phyloP scores from a whole-genome alignment of 2,888 invertebrate genomes.

The Scaptomyza caliginosa region DNA sequence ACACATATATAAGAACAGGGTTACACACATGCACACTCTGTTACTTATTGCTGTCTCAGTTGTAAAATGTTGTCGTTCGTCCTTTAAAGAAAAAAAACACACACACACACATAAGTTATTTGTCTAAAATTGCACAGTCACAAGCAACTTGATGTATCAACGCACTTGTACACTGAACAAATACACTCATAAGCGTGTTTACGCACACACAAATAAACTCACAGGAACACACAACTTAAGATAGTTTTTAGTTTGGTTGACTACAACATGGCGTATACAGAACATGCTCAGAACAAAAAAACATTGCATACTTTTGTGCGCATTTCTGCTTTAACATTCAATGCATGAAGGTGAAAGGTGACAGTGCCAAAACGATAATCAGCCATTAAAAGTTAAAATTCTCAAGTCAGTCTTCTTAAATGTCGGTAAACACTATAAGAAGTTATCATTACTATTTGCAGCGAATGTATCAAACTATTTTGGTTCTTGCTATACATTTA shows the following conservation, averaged over 20 bases:
- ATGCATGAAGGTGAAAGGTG: background rate
- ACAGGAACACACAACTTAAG: background rate
- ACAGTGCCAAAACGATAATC: background rate
- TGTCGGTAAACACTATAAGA: too few relatives aligned
- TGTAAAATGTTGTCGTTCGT: slow-evolving; percentile 25
- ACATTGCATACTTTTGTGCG: slow-evolving; percentile 18
- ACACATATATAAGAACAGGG: slow-evolving; percentile 21
- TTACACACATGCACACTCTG: slow-evolving; percentile 12
- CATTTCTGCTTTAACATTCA: background rate
- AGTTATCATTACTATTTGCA: too few relatives aligned
- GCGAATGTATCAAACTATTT: too few relatives aligned
- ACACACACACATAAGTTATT: background rate
- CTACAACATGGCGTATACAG: slow-evolving; percentile 10
- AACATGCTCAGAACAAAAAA: slow-evolving; percentile 5
- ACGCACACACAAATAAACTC: background rate
- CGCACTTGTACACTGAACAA: background rate
- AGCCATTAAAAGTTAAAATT: background rate
- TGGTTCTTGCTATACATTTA: too few relatives aligned
- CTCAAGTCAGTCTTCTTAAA: too few relatives aligned
- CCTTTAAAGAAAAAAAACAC: background rate
- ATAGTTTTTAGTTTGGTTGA: slow-evolving; percentile 14
- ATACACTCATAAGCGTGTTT: background rate
- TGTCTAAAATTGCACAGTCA: slow-evolving; percentile 21
- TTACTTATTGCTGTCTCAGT: slow-evolving; percentile 24
- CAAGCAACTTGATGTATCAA: slow-evolving; percentile 10